Base-by-base conservation (phyloP, 2,888 invertebrate species). In the Hedya salicella region DNA sequence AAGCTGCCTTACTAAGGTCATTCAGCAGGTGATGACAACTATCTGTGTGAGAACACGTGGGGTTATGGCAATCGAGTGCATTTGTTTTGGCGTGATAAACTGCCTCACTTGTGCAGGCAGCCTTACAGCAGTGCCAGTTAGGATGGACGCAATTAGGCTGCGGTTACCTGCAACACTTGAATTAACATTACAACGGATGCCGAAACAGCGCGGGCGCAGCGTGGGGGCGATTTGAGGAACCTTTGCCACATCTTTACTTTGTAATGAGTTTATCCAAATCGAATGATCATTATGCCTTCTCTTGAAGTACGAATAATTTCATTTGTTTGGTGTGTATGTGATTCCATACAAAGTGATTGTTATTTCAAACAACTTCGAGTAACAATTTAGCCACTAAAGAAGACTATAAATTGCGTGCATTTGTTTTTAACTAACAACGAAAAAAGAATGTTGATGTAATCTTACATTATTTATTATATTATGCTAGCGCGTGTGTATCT, bases 61-160 rank as follows among this genome's bases (percentile, higher is more conserved):
- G n/a, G n/a, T n/a, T n/a, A n/a, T 36, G 6, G 36, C 9, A 36
- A 11, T 11, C 36, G 1, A 11, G 8, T 9, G 25, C 6, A 4
- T 25, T 25, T 4, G 6, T 25, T 25, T 25, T 25, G 3, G 6
- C 25, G 3, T 25, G 25, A 25, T 25, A 21, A 46, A 46, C 13
- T 46, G 3, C 46, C 1, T 0, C 6, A 39, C 70, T 64, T 77
- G 68, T 81, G 72, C 14, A 63, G 39, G 8, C 42, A 44, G 56
- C 83, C 70, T 78, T 70, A 81, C 56, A 73, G 69, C 25, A 42
- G 30, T 52, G 61, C 48, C 66, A 49, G 82, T 85, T 78, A 85
- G 80, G 87, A 87, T 89, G 90, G 90, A 90, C 90, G 86, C 84
- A 86, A 90, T 90, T 90, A 89, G 81, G 73, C 78, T 87, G 90